phyloP scores from a whole-genome alignment of 2,113 vertebrate species.

The Mobula birostris region DNA sequence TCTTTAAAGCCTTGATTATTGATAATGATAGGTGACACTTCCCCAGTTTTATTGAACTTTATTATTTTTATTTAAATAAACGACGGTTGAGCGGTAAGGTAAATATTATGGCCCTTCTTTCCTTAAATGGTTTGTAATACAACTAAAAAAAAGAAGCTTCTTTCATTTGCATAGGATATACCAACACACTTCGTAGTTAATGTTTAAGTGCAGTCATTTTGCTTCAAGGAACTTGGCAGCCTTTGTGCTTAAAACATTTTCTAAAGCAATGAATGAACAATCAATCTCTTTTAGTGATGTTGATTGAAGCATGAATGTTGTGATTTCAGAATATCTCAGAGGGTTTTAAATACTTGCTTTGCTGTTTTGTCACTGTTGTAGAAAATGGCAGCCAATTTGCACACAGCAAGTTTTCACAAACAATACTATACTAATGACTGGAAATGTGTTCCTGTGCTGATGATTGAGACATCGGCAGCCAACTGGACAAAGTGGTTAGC shows the following conservation, averaged over 20 bases:
- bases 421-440: too few relatives aligned
- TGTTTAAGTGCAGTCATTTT: not conserved
- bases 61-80: not conserved
- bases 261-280: not conserved
- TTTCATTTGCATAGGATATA: not conserved
- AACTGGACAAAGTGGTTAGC: too few relatives aligned
- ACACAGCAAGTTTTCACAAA: too few relatives aligned
- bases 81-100: not conserved
- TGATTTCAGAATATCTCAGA: not conserved
- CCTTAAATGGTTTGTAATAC: too few relatives aligned
- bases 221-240: not conserved
- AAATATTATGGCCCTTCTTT: not conserved
- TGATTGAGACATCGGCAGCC: too few relatives aligned
- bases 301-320: not conserved
- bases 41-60: not conserved
- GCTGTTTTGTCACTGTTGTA: too few relatives aligned
- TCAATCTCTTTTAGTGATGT: not conserved
- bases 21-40: not conserved
- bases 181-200: not conserved
- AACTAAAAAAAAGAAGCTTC: too few relatives aligned
- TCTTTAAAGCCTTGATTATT: not conserved
- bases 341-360: not conserved
- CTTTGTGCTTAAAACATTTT: not conserved
- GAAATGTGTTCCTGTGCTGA: too few relatives aligned
- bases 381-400: too few relatives aligned